A percentile compares a stretch with the other conserved stretches of the same genome.
Evolutionary conservation across 2,797 vertebrate genomes (phyloP).

Genomic region (Serranus cabrilla): DNA sequence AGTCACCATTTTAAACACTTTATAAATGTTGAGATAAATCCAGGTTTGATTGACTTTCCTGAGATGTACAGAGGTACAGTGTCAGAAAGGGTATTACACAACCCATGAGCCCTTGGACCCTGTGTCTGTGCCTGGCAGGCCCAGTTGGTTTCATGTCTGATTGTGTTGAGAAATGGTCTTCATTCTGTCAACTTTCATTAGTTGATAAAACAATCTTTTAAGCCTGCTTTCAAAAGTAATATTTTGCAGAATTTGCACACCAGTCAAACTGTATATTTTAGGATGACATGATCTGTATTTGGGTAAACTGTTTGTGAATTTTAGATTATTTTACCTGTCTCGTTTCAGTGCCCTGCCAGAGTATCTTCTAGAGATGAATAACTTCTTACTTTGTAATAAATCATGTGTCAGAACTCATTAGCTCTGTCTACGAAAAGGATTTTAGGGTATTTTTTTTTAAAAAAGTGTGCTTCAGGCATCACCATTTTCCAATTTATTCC

Average conservation of each 20-base stretch:
- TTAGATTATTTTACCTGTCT: neutral
- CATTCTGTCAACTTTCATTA: neutral
- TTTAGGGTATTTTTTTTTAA: neutral
- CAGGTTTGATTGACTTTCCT: no score
- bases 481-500: neutral
- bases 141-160: neutral
- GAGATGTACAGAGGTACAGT: no score
- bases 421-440: neutral
- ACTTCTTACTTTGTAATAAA: neutral
- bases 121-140: neutral
- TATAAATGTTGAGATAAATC: no score
- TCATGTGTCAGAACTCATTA: neutral
- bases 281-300: neutral
- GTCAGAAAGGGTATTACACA: no score
- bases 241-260: neutral
- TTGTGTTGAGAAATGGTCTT: neutral
- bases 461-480: neutral
- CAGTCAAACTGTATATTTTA: neutral
- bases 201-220: neutral
- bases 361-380: neutral
- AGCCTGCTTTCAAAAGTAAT: neutral
- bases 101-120: no score
- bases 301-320: neutral
- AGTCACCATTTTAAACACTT: no score
- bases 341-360: neutral